phyloP scores from a whole-genome alignment of 2,113 vertebrate species.

The Marmota flaviventris region DNA sequence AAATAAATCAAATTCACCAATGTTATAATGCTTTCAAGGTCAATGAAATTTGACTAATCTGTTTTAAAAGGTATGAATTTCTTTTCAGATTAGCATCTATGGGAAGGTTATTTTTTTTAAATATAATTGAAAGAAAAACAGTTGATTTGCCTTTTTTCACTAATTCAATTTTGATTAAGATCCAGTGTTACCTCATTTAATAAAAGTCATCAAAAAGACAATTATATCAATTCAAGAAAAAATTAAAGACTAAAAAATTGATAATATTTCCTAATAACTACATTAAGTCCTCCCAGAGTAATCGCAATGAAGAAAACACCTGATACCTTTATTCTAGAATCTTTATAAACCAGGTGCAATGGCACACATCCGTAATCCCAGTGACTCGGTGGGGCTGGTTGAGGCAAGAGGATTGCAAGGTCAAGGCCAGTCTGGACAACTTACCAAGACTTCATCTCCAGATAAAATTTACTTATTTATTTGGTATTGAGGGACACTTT shows the following conservation, averaged over 20 bases:
- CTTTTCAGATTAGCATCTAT: neutral
- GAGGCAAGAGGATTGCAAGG: too few species aligned
- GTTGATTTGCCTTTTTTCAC: conserved; percentile 1
- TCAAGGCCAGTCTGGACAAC: too few species aligned
- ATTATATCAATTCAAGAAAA: conserved; percentile 20
- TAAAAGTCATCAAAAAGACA: conserved; percentile 56
- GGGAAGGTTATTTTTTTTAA: conserved; percentile 32
- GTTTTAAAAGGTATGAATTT: neutral
- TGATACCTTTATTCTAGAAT: neutral
- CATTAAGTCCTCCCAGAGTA: conserved; percentile 42
- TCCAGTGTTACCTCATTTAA: conserved; percentile 36
- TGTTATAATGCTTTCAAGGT: conserved; percentile 9
- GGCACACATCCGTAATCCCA: too few species aligned
- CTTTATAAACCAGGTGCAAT: neutral
- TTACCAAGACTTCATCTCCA: too few species aligned
- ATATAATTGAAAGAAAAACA: conserved; percentile 33
- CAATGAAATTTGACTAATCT: conserved; percentile 29
- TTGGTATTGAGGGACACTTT: too few species aligned
- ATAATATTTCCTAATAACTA: conserved; percentile 25
- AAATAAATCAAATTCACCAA: conserved; percentile 55
- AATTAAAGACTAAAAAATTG: conserved; percentile 1
- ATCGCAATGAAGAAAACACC: conserved; percentile 2
- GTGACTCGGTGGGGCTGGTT: too few species aligned
- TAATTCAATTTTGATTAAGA: conserved; percentile 58
- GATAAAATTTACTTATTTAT: too few species aligned